Evolutionary conservation across 2,888 invertebrate species (phyloP).

Genomic region (Drosophila nr. medialis): DNA sequence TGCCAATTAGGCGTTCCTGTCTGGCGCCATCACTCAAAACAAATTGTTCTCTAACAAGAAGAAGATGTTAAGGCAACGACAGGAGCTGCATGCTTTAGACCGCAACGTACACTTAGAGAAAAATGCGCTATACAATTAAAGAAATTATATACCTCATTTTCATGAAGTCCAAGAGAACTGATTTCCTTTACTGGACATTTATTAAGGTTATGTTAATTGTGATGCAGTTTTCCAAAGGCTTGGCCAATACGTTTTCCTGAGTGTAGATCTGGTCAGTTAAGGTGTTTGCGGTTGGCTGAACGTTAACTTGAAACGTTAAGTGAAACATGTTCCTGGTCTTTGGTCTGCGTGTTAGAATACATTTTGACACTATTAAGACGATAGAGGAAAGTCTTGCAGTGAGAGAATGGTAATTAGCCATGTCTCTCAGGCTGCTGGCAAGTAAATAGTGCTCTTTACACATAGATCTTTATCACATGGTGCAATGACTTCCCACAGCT

Average conservation of each 20-base stretch:
- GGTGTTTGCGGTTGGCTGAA: constrained; percentile 54
- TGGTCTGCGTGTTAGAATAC: constrained; percentile 69
- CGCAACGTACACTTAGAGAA: constrained; percentile 8
- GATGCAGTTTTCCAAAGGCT: neutral
- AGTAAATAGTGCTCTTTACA: constrained; percentile 40
- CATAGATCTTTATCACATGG: constrained; percentile 60
- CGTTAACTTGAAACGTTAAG: constrained; percentile 8
- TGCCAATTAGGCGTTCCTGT: constrained; percentile 11
- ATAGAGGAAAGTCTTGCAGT: constrained; percentile 40
- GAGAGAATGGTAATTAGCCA: constrained; percentile 75
- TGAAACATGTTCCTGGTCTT: constrained; percentile 3
- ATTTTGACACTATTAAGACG: constrained; percentile 76
- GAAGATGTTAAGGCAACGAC: neutral
- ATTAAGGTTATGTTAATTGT: neutral
- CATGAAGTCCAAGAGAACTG: neutral
- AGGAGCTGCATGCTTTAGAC: constrained; percentile 18
- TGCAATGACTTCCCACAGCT: constrained; percentile 69
- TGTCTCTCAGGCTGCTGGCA: constrained; percentile 19
- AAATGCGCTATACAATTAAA: neutral
- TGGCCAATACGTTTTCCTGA: neutral
- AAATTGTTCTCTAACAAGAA: constrained; percentile 11
- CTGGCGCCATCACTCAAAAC: constrained; percentile 34
- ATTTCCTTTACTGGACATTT: neutral
- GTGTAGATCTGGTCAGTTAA: constrained; percentile 20
- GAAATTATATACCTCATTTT: neutral